Evolutionary conservation across 1,140 invertebrate species (phyloP).

Genomic region (Macrostomum lignano): DNA sequence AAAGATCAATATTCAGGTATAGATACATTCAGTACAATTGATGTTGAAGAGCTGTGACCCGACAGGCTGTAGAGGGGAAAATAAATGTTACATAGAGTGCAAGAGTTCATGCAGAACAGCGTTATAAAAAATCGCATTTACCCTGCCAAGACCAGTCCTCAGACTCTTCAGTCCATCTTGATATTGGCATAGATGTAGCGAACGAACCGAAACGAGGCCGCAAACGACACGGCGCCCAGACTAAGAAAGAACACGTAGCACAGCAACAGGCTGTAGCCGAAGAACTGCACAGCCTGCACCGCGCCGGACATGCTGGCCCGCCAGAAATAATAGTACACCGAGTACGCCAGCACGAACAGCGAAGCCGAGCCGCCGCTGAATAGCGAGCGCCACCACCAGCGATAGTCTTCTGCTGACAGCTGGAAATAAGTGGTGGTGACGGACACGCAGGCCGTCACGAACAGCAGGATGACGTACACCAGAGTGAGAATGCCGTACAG

Average conservation of each 20-base stretch:
- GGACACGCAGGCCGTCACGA: constrained; percentile 32
- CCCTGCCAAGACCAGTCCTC: too few relatives aligned
- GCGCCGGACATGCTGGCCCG: constrained; percentile 32
- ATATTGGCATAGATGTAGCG: constrained; percentile 32
- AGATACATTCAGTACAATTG: too few relatives aligned
- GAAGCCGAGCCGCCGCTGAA: constrained; percentile 31
- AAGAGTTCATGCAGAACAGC: too few relatives aligned
- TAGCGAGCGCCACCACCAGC: constrained; percentile 34
- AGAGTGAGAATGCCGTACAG: constrained; percentile 31
- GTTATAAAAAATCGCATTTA: too few relatives aligned
- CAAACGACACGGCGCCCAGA: constrained; percentile 31
- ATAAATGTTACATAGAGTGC: too few relatives aligned
- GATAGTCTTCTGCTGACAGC: constrained; percentile 30
- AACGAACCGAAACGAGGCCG: constrained; percentile 31
- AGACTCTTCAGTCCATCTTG: constrained; percentile 32
- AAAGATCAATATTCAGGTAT: too few relatives aligned
- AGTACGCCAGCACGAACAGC: constrained; percentile 31
- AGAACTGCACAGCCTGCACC: constrained; percentile 31
- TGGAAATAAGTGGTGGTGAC: constrained; percentile 33
- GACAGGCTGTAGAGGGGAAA: too few relatives aligned
- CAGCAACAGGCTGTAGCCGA: constrained; percentile 30
- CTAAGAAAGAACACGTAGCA: constrained; percentile 33
- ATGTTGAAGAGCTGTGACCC: too few relatives aligned
- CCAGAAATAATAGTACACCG: constrained; percentile 31
- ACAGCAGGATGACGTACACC: constrained; percentile 30